Evolutionary conservation across 2,113 vertebrate species (phyloP), one percentile per base, ranked within the genome.

Genomic region (Gila orcuttii): DNA sequence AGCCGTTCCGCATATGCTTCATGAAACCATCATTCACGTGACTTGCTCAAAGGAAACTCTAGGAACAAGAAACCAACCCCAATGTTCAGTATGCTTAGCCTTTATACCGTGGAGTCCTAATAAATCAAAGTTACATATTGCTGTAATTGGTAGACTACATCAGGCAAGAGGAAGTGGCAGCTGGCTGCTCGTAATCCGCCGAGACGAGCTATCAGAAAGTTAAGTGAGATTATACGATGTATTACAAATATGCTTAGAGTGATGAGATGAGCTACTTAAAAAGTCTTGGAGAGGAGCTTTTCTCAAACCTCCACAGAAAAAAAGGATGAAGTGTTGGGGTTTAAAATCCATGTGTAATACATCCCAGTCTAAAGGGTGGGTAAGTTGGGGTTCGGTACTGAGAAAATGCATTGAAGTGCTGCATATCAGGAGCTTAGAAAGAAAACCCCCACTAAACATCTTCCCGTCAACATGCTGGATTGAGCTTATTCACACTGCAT

Each of bases 401-500:
- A 85, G 78, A 87, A 87, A 85, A n/a, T 85, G 78, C 84, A 90
- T 89, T 89, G 89, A 71, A 64, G 66, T 78, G n/a, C 68, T 74
- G 69, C 87, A 87, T 71, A 85, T 83, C 60, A 57, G 74, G 42
- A 45, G 81, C 25, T 78, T 84, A 21, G 28, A 82, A 87, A 36
- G 0, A 83, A 85, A 78, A 64, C 15, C 28, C 28, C 28, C 28
- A 15, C 17, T 6, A 33, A 83, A 87, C 59, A 77, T 47, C n/a
- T 84, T 68, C 42, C 60, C 36, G 71, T 80, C 80, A 83, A 86
- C 78, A 59, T 47, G 59, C 73, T 52, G 73, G 42, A 85, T 82
- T 85, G 80, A 86, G 84, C 55, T 86, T 83, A 79, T 83, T 86
- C 75, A 83, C 80, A 21, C 45, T 47, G 68, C 74, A 88, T 86